Evolutionary conservation across 2,797 vertebrate species (phyloP).

Genomic region (Smutsia gigantea): DNA sequence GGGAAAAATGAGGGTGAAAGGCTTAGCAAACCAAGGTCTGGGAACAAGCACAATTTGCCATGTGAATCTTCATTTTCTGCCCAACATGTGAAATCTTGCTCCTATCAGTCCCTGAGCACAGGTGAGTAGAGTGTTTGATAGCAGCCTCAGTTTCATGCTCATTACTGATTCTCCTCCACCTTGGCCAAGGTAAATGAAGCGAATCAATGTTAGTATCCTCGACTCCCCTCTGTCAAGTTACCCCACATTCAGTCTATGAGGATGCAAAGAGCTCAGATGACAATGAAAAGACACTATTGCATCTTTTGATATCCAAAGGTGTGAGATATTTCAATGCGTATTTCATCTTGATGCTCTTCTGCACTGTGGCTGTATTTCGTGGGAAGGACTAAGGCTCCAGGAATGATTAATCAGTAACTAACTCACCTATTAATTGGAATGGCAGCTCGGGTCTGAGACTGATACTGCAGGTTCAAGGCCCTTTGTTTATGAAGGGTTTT

Average conservation of each 20-base stretch:
- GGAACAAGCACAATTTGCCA: not conserved
- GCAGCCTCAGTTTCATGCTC: not conserved
- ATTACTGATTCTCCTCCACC: not conserved
- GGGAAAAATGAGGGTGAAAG: not conserved
- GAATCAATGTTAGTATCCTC: not conserved
- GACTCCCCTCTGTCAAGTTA: not conserved
- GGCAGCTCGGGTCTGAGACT: not conserved
- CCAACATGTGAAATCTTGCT: not conserved
- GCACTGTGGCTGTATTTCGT: not conserved
- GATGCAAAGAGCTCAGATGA: not conserved
- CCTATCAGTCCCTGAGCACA: not conserved
- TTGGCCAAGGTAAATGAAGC: not conserved
- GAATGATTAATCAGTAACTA: conserved; percentile 33
- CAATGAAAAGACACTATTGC: not conserved
- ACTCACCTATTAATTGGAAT: conserved; percentile 46
- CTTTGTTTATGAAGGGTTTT: conserved; percentile 55
- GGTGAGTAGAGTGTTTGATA: not conserved
- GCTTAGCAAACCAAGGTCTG: not conserved
- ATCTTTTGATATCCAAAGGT: conserved; percentile 26
- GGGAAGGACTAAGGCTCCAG: not conserved
- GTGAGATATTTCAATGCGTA: not conserved
- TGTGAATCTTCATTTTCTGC: not conserved
- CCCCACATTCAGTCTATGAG: not conserved
- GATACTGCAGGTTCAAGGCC: not conserved
- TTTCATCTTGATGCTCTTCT: conserved; percentile 20